Percentiles rank a stretch among this genome's conserved stretches.
Conservation (phyloP, 2,888 invertebrate species). For the Vesta saturnalis region DNA sequence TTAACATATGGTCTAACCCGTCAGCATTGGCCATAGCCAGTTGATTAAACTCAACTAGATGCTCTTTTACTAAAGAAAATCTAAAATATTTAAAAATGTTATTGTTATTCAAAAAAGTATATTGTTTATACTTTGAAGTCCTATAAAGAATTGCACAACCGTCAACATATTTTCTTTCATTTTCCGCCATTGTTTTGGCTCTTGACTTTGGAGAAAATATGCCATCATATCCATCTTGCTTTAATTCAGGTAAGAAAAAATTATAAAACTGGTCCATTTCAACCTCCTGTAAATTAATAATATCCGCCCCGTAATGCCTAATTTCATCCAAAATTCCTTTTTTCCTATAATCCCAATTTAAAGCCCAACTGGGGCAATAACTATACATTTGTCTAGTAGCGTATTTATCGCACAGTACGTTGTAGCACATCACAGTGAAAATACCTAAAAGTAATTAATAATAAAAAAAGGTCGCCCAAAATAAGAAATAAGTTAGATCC, state of each 20-base stretch:
- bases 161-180: conserved; percentile 97
- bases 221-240: conserved; percentile 90
- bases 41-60: conserved; percentile 98
- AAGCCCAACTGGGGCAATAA: conserved; percentile 99
- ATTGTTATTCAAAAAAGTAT: background rate
- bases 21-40: conserved; percentile 98
- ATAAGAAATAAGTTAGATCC: background rate
- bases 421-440: conserved; percentile 99
- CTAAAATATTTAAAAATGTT: conserved; percentile 55
- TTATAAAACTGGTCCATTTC: conserved; percentile 99
- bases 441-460: conserved; percentile 72
- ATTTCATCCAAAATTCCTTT: conserved; percentile 98
- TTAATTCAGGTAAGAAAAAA: conserved; percentile 94
- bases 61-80: conserved; percentile 94
- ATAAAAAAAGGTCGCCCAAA: background rate
- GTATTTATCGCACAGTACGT: conserved; percentile 98
- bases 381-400: conserved; percentile 99
- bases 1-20: conserved; percentile 97
- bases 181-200: conserved; percentile 97
- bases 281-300: conserved; percentile 96
- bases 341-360: conserved; percentile 98
- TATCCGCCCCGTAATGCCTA: conserved; percentile 94
- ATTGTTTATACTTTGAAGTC: conserved; percentile 77
- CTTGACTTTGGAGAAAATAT: conserved; percentile 98
- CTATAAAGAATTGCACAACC: conserved; percentile 99